These are phyloP conservation scores for Centruroides vittatus DNA, from an alignment of 1,140 invertebrate genomes.

Conservation along the genomic window DNA sequence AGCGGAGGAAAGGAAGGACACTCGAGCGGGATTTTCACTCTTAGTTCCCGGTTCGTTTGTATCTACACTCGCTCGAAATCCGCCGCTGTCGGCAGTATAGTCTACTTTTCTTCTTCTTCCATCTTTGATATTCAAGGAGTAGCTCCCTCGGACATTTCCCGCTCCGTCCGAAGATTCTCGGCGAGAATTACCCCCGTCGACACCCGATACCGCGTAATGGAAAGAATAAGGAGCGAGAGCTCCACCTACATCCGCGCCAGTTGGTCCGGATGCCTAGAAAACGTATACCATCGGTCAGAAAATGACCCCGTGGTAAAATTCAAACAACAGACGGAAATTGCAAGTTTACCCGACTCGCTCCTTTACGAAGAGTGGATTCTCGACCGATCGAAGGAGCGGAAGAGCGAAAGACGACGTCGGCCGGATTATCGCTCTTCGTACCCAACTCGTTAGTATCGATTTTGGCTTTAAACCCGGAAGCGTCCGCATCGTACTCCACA, in stretches of 20 bases:
- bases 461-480: constrained; percentile 21
- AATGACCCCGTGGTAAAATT: no score
- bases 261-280: no score
- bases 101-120: constrained; percentile 8
- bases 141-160: no score
- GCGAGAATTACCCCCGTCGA: no score
- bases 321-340: no score
- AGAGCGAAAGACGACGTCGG: constrained; percentile 3
- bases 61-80: constrained; percentile 12
- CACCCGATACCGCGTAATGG: no score
- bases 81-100: constrained; percentile 6
- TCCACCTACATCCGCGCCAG: no score
- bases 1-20: constrained; percentile 5
- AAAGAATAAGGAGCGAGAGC: no score
- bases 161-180: no score
- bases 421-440: constrained; percentile 1
- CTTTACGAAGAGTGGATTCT: no score
- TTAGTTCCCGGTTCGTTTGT: constrained; percentile 15
- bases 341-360: no score
- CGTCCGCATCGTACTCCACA: constrained; percentile 24
- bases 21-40: constrained; percentile 11
- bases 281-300: no score
- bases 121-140: neutral
- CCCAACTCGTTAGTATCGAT: constrained; percentile 9
- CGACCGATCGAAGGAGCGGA: neutral